Conservation (phyloP, 1,140 invertebrate species). For the Hyposmocoma kahamanoa region DNA sequence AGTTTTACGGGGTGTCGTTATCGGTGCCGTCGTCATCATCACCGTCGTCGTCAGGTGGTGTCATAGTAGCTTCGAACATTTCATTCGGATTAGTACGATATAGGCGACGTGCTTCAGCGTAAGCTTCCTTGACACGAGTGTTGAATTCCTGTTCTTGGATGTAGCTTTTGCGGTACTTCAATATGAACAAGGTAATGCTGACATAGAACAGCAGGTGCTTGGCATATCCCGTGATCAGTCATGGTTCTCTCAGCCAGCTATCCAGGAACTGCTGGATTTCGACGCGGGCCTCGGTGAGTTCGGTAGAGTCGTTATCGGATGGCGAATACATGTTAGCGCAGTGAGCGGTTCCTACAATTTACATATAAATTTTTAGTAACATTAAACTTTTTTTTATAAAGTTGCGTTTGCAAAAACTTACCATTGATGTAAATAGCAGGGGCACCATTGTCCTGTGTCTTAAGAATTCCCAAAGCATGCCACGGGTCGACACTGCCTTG, state of each 20-base stretch:
- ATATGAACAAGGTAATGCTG: no score
- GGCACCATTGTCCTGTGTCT: constrained; percentile 72
- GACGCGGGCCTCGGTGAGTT: constrained; percentile 77
- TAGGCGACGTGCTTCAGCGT: neutral
- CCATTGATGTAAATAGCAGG: constrained; percentile 85
- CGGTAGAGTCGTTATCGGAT: constrained; percentile 75
- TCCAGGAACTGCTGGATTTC: constrained; percentile 75
- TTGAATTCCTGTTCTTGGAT: no score
- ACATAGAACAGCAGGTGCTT: no score
- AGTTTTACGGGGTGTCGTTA: no score
- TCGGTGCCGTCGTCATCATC: no score
- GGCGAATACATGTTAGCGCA: constrained; percentile 88
- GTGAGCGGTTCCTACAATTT: constrained; percentile 81
- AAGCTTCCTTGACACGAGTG: no score
- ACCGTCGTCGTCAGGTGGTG: no score
- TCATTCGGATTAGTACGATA: no score
- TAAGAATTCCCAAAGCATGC: constrained; percentile 87
- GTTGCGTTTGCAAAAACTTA: constrained; percentile 32
- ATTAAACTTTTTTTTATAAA: neutral
- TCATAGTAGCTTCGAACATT: no score
- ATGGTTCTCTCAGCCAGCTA: constrained; percentile 54
- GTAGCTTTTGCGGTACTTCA: no score
- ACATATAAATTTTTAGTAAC: neutral
- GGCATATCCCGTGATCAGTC: constrained; percentile 3
- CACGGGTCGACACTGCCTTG: constrained; percentile 96